phyloP scores from a whole-genome alignment of 92 coral and sea anemone genomes.

The Epizoanthus scotinus region DNA sequence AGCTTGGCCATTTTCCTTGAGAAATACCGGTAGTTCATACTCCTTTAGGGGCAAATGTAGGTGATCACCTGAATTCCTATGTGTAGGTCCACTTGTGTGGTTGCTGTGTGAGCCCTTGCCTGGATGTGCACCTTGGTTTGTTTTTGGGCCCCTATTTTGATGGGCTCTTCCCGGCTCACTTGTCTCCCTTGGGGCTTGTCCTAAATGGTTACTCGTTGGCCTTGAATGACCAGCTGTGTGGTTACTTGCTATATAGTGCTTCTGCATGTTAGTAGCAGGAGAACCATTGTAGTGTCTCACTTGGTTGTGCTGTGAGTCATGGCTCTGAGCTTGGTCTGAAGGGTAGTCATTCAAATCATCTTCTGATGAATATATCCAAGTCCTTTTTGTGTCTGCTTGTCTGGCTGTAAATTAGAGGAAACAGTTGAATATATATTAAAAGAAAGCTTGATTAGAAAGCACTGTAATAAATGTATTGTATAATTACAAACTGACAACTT shows the following conservation, averaged over 20 bases:
- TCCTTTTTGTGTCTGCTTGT: constrained; percentile 20
- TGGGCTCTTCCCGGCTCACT: constrained; percentile 14
- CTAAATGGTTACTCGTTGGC: constrained; percentile 2
- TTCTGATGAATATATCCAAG: constrained; percentile 7
- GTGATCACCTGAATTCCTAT: not conserved
- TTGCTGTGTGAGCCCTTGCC: not conserved
- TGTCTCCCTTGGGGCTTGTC: not conserved
- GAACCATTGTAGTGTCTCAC: constrained; percentile 12
- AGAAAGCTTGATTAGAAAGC: too few relatives aligned
- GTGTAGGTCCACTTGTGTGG: not conserved
- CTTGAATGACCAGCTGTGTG: not conserved
- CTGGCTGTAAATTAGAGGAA: constrained; percentile 5
- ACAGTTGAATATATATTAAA: not conserved
- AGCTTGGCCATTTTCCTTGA: constrained; percentile 59
- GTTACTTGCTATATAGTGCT: not conserved
- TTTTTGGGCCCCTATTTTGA: not conserved
- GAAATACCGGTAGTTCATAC: constrained; percentile 77
- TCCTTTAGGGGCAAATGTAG: constrained; percentile 68
- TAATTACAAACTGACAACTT: too few relatives aligned
- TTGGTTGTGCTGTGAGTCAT: not conserved
- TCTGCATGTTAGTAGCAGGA: not conserved
- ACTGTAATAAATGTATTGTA: too few relatives aligned
- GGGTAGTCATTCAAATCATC: constrained; percentile 17
- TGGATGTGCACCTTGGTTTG: not conserved
- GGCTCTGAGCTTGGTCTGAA: not conserved